Base-by-base conservation (phyloP, 2,113 vertebrate genomes). In the Labrus mixtus region DNA sequence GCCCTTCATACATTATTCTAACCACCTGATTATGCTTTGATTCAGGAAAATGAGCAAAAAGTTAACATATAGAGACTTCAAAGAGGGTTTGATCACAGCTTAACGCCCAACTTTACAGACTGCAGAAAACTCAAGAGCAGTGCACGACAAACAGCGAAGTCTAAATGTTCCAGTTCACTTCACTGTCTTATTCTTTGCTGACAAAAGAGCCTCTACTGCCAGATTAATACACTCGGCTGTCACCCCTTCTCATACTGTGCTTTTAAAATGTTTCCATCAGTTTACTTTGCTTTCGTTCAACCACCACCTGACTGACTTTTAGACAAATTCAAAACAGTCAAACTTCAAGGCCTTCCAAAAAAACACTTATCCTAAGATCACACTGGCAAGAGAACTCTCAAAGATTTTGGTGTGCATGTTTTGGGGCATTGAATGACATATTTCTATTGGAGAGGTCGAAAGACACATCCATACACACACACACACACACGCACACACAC, bases 401-500 rank as follows among this genome's bases (percentile, higher is more conserved):
- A 36, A 69, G 43, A 69, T 36, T 16, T 56, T 48, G 2, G 37
- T 43, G 36, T 48, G 60, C 20, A 8, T 54, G 71, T 59, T 41
- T 37, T 62, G 19, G 22, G 51, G 69, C 58, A 6, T 64, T 36
- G 22, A 16, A 20, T 41, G 46, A 20, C 33, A 57, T 45, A 62
- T 57, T 54, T 45, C 48, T 50, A 51, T 57, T 25, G 4, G 17
- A 55, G 57, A 71, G 43, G 72, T 70, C 7, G 8, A 20, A 56
- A 68, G 46, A 87, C 29, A n/a, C n/a, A n/a, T n/a, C n/a, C n/a
- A 46, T 17, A 13, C 29, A 19, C 51, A 59, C 22, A 41, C 29
- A 29, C 57, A 73, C 48, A 60, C 60, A 45, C n/a, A 37, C 48
- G 60, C 15, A 58, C n/a, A 75, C 78, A 65, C 63, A 51, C 66